Conservation (phyloP, 2,113 vertebrate genomes). For the Aix galericulata region DNA sequence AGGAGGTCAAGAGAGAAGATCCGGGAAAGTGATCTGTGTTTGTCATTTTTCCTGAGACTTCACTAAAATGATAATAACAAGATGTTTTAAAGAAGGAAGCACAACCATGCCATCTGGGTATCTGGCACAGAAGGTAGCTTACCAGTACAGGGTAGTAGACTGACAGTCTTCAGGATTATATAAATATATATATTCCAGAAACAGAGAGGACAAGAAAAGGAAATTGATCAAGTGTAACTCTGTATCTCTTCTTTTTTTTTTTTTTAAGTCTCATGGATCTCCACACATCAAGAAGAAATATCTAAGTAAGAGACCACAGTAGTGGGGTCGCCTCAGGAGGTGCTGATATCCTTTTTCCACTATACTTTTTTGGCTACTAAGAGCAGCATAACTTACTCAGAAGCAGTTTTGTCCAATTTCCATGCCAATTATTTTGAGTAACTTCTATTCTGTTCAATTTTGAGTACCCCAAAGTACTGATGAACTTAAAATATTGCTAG, state of each 20-base stretch:
- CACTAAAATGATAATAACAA: background rate
- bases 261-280: background rate
- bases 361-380: background rate
- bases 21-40: background rate
- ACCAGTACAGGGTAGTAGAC: background rate
- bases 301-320: background rate
- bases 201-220: background rate
- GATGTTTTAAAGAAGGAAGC: background rate
- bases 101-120: background rate
- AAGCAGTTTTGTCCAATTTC: background rate
- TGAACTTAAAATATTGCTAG: background rate
- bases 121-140: background rate
- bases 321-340: background rate
- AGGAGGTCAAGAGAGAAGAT: background rate
- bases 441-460: background rate
- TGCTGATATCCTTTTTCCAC: background rate
- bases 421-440: background rate
- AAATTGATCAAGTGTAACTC: background rate
- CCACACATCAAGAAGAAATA: background rate
- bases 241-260: background rate
- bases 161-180: background rate
- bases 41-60: background rate
- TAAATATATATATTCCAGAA: background rate
- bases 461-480: background rate
- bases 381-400: background rate